phyloP scores from a whole-genome alignment of 2,888 invertebrate genomes.

The Lepidocyrtoides sp. region DNA sequence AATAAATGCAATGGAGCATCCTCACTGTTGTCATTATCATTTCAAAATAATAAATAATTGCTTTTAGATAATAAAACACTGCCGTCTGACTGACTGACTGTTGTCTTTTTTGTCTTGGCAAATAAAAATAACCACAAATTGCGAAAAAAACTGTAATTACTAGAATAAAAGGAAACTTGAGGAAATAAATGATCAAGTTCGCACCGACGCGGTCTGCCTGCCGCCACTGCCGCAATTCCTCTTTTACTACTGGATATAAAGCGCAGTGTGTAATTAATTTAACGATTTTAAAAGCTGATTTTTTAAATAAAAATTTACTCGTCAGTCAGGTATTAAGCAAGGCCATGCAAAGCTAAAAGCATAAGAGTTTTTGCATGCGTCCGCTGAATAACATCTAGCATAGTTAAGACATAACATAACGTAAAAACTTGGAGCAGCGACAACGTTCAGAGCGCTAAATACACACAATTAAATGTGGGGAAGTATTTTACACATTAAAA shows the following conservation, averaged over 20 bases:
- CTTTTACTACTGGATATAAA: neutral
- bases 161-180: neutral
- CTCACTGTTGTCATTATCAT: neutral
- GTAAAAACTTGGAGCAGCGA: no score
- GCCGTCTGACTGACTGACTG: no score
- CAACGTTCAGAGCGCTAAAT: conserved; percentile 50
- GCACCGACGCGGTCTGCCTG: conserved; percentile 36
- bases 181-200: conserved; percentile 54
- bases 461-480: conserved; percentile 56
- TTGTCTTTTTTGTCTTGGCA: neutral
- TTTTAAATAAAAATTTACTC: conserved; percentile 28
- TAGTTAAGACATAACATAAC: no score
- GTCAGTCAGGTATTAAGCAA: conserved; percentile 30
- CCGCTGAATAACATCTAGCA: no score
- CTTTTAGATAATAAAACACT: no score
- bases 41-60: neutral
- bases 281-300: conserved; percentile 21
- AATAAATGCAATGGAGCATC: neutral
- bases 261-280: conserved; percentile 41
- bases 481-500: neutral
- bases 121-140: neutral
- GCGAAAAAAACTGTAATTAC: neutral
- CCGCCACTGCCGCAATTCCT: neutral
- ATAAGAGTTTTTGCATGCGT: neutral
- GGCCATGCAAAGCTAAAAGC: neutral